phyloP scores from a whole-genome alignment of 2,113 vertebrate genomes.

The Zeus faber region DNA sequence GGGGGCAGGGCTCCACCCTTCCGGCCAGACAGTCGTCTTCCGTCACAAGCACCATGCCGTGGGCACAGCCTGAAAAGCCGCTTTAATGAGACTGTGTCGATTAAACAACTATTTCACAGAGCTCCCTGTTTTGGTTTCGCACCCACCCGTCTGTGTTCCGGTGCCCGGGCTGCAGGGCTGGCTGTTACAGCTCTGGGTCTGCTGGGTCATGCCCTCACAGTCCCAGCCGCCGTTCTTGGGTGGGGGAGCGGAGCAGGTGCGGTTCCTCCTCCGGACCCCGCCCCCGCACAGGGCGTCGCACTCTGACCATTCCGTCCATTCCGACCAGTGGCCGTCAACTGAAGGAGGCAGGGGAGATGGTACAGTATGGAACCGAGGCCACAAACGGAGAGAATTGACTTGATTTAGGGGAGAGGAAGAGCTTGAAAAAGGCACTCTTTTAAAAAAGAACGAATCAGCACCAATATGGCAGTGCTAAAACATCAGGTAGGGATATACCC shows the following conservation, averaged over 20 bases:
- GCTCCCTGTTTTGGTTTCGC: too few relatives aligned
- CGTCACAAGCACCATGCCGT: slow-evolving; percentile 69
- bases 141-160: slow-evolving; percentile 59
- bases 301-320: slow-evolving; percentile 81
- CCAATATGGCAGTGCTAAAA: too few relatives aligned
- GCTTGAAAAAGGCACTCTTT: too few relatives aligned
- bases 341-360: background rate
- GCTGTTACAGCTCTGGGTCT: slow-evolving; percentile 79
- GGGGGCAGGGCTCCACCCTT: slow-evolving; percentile 70
- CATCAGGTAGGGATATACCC: too few relatives aligned
- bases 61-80: slow-evolving; percentile 69
- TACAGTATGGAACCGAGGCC: too few relatives aligned
- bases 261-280: slow-evolving; percentile 71
- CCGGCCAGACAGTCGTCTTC: slow-evolving; percentile 69
- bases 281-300: slow-evolving; percentile 82
- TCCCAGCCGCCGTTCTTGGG: slow-evolving; percentile 82
- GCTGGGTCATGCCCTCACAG: slow-evolving; percentile 76
- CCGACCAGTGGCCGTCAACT: slow-evolving; percentile 82
- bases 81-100: background rate
- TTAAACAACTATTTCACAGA: slow-evolving; percentile 1
- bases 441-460: too few relatives aligned
- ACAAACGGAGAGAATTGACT: background rate
- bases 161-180: slow-evolving; percentile 70
- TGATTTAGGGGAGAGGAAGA: background rate
- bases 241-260: slow-evolving; percentile 81